A percentile compares a stretch with the other conserved stretches of the same genome.
These are phyloP conservation scores for Drosophila kambysellisi DNA, from an alignment of 2,888 invertebrate genomes.

Conservation along the genomic window DNA sequence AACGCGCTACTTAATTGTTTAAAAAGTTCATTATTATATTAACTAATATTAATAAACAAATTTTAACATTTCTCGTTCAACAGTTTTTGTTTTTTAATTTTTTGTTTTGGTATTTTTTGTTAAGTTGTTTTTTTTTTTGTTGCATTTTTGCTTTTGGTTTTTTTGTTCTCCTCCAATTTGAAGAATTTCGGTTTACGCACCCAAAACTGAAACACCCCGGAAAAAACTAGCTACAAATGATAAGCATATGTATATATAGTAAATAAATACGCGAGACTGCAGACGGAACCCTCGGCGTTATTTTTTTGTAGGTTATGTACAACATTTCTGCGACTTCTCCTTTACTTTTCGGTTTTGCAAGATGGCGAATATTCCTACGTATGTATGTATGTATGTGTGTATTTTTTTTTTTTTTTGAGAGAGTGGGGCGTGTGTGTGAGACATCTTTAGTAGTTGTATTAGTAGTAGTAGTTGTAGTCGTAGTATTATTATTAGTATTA, in stretches of 20 bases:
- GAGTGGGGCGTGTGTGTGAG: conserved; percentile 21
- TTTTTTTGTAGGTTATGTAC: conserved; percentile 61
- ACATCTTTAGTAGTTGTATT: conserved; percentile 29
- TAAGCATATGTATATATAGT: conserved; percentile 23
- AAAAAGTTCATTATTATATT: conserved; percentile 69
- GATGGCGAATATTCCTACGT: conserved; percentile 37
- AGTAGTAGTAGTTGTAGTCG: conserved; percentile 29
- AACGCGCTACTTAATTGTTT: conserved; percentile 80
- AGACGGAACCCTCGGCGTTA: conserved; percentile 41
- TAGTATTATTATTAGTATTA: conserved; percentile 13
- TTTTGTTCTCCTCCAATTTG: conserved; percentile 6
- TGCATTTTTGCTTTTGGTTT: conserved; percentile 20
- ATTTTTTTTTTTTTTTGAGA: background rate
- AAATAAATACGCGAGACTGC: conserved; percentile 46
- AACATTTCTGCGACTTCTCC: conserved; percentile 58
- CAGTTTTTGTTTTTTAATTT: conserved; percentile 30
- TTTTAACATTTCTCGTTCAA: conserved; percentile 70
- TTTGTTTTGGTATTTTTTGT: conserved; percentile 27
- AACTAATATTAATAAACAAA: conserved; percentile 80
- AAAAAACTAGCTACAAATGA: conserved; percentile 53
- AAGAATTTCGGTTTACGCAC: conserved; percentile 39
- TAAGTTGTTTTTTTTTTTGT: conserved; percentile 12
- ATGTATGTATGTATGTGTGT: conserved; percentile 8
- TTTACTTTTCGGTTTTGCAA: conserved; percentile 50
- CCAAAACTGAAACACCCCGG: conserved; percentile 42